Percentiles rank a stretch among this genome's conserved stretches.
phyloP scores from a whole-genome alignment of 2,797 vertebrate species.

The Coilia nasus region DNA sequence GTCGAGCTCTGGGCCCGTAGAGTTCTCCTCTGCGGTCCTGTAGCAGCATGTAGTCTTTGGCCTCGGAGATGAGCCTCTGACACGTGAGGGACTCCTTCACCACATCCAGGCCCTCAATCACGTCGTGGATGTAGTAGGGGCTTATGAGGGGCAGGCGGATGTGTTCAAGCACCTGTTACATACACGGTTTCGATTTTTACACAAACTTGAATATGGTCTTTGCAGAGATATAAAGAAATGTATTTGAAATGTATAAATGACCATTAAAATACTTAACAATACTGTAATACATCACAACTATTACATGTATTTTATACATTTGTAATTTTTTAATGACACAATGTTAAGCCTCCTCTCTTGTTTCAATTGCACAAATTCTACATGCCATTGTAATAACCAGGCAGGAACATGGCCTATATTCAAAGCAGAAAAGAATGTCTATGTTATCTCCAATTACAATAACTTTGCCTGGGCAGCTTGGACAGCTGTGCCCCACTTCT shows the following conservation, averaged over 20 bases:
- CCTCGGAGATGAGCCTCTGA: conserved; percentile 80
- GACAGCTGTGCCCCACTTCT: conserved; percentile 8
- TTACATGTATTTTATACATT: too few relatives aligned
- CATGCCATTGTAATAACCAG: not conserved
- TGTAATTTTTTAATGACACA: too few relatives aligned
- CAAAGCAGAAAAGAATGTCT: not conserved
- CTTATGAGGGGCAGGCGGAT: conserved; percentile 79
- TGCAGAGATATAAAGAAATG: too few relatives aligned
- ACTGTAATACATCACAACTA: too few relatives aligned
- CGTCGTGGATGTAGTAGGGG: conserved; percentile 82
- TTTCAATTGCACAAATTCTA: not conserved
- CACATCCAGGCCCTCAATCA: conserved; percentile 76
- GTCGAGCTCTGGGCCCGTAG: conserved; percentile 72
- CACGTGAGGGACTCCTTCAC: conserved; percentile 75
- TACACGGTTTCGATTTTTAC: not conserved
- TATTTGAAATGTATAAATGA: too few relatives aligned
- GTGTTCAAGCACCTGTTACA: conserved; percentile 76
- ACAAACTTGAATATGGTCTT: not conserved
- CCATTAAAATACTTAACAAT: too few relatives aligned
- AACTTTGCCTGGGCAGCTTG: not conserved
- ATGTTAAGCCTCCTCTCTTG: too few relatives aligned
- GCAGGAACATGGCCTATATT: not conserved
- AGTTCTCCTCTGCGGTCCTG: conserved; percentile 82
- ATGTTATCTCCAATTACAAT: not conserved
- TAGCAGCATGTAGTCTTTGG: conserved; percentile 81